Base-by-base conservation (phyloP, 2,797 vertebrate species). In the Tenualosa thibaudeaui region DNA sequence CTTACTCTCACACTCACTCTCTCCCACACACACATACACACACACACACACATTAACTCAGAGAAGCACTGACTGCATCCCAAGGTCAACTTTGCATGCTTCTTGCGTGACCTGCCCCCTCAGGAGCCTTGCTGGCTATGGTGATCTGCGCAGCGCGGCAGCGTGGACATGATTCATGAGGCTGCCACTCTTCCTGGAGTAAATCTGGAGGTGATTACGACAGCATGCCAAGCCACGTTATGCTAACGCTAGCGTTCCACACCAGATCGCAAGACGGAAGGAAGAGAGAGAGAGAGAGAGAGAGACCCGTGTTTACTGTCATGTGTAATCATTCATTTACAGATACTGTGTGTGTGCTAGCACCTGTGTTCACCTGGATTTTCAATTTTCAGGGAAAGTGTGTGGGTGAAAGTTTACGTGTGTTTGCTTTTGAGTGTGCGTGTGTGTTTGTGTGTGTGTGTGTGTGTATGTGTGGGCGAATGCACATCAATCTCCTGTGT, bases 131-230 rank as follows among this genome's bases (percentile, higher is more conserved):
- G 58, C n/a, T n/a, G 58, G 31, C 65, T 37, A 12, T 40, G 65
- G 4, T 37, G 65, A 51, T 10, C 17, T 9, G 1, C 22, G 50
- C 31, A 17, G 68, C 40, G 65, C 62, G 62, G 62, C 51, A 71
- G 56, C 10, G 53, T 56, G 6, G 49, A 58, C 83, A 81, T 83
- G 84, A 88, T 84, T 88, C 26, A 22, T 31, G 71, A 71, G 56
- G 58, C 81, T 75, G 71, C 40, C 2, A 8, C 56, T 71, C 81
- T 60, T 51, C 7, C 5, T 75, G 24, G 3, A 83, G 88, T 82
- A 88, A 92, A 92, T 85, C 87, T 87, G 89, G 88, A 87, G 51
- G 81, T 86, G 83, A 91, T 92, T 89, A 90, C 88, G 88, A 51
- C n/a, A 56, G 81, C 24, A 13, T 15, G 12, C 12, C 26, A 17